These are phyloP conservation scores for Ischnus inquisitorius DNA, from an alignment of 2,888 invertebrate genomes.

Conservation along the genomic window DNA sequence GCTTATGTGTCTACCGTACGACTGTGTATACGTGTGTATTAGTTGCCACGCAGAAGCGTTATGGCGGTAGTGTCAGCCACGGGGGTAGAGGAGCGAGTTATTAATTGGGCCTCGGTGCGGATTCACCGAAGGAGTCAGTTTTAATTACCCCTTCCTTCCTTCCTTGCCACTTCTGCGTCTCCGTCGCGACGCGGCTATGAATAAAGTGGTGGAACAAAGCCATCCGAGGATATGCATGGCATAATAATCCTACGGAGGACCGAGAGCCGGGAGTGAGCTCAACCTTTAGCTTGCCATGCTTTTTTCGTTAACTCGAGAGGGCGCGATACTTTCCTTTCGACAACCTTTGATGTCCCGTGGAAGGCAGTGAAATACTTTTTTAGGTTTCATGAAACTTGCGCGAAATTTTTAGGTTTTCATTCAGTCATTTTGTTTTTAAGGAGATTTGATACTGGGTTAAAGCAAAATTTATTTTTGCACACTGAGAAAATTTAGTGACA, in stretches of 20 bases:
- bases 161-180: constrained; percentile 32
- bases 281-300: constrained; percentile 36
- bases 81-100: constrained; percentile 65
- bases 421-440: no score
- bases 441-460: no score
- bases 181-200: constrained; percentile 52
- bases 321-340: background rate
- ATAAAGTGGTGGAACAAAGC: constrained; percentile 68
- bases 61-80: constrained; percentile 54
- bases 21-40: constrained; percentile 26
- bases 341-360: background rate
- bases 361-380: background rate
- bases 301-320: constrained; percentile 32
- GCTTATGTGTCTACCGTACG: constrained; percentile 24
- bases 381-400: no score
- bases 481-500: no score
- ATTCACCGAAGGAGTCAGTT: constrained; percentile 71
- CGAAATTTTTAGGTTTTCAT: no score
- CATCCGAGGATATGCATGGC: constrained; percentile 40
- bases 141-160: constrained; percentile 71
- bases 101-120: constrained; percentile 69
- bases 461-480: no score
- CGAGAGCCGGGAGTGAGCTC: background rate
- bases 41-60: constrained; percentile 38
- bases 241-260: constrained; percentile 4